Percentiles rank a stretch among this genome's conserved stretches.
These are phyloP conservation scores for Ia io DNA, from an alignment of 2,113 vertebrate genomes.

Conservation along the genomic window DNA sequence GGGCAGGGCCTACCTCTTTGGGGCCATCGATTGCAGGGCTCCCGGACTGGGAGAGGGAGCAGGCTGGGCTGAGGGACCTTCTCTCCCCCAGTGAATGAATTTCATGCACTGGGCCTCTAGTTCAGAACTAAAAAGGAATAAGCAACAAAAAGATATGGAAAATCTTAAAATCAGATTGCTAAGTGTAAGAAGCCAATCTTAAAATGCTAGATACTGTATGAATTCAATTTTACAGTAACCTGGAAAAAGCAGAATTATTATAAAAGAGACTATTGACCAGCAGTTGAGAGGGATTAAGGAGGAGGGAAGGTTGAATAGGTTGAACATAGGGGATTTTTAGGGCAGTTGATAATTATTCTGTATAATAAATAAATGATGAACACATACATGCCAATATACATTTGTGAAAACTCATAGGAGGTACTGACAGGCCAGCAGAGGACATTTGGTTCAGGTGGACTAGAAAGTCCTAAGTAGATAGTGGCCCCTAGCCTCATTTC, in stretches of 20 bases:
- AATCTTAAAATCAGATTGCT: not conserved
- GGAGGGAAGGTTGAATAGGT: not conserved
- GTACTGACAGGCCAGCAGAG: not conserved
- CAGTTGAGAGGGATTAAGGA: too few species aligned
- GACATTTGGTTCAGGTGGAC: too few species aligned
- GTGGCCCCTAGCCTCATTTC: too few species aligned
- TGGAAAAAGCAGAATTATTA: not conserved
- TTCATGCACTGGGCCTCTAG: not conserved
- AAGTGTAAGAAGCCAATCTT: not conserved
- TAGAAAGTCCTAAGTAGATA: too few species aligned
- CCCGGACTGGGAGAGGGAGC: too few species aligned
- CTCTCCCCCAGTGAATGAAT: too few species aligned
- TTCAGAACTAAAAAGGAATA: not conserved
- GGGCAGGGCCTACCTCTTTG: too few species aligned
- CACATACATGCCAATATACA: accelerated
- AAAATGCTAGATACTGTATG: not conserved
- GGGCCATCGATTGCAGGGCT: too few species aligned
- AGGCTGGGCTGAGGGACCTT: too few species aligned
- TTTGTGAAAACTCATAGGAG: not conserved
- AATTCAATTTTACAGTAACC: not conserved
- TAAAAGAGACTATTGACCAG: not conserved
- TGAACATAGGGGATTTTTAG: not conserved
- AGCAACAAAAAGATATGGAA: not conserved
- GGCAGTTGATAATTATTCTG: not conserved
- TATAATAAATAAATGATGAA: not conserved